Base-by-base conservation (phyloP, 1,140 invertebrate species). In the Ceratosolen fusciceps region DNA sequence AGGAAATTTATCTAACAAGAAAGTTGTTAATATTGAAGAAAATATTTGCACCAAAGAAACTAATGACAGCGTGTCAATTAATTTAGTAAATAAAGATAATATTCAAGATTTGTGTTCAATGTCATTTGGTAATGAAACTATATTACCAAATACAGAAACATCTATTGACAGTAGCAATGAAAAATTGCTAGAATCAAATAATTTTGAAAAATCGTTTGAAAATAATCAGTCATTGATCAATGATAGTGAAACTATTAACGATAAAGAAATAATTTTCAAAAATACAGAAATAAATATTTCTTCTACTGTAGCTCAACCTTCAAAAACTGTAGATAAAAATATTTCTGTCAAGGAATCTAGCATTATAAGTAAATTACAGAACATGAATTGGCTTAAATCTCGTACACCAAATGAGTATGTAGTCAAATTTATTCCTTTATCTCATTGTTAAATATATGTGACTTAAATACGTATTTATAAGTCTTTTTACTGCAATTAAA, bases 371-470 rank as follows among this genome's bases (percentile, higher is more conserved):
- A 84, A 83, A 68, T 68, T 86, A 29, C 80, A 82, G 67, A 81
- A 76, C 47, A 84, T 86, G 85, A 74, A 83, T 58, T 86, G 85
- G 85, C 80, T 86, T 67, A 85, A 84, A 82, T 79, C 34, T 72
- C 81, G 58, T 77, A 68, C 81, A 79, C 31, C 62, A 29, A 21
- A 3, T 54, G 47, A 74, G 78, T 79, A 79, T 70, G 78, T 79
- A 68, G 1, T 9, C 24, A 39, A 52, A 68, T 65, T 39, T 74
- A 47, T 72, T 67, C 31, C 8, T 58, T 58, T 37, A 9, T 39
- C 21, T n/a, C n/a, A n/a, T n/a, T n/a, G n/a, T n/a, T n/a, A n/a
- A n/a, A n/a, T n/a, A n/a, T n/a, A n/a, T n/a, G n/a, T n/a, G n/a
- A n/a, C n/a, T n/a, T n/a, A n/a, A n/a, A n/a, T n/a, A 16, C 12